phyloP scores from a whole-genome alignment of 2,888 invertebrate genomes.

The Diogma glabrata region DNA sequence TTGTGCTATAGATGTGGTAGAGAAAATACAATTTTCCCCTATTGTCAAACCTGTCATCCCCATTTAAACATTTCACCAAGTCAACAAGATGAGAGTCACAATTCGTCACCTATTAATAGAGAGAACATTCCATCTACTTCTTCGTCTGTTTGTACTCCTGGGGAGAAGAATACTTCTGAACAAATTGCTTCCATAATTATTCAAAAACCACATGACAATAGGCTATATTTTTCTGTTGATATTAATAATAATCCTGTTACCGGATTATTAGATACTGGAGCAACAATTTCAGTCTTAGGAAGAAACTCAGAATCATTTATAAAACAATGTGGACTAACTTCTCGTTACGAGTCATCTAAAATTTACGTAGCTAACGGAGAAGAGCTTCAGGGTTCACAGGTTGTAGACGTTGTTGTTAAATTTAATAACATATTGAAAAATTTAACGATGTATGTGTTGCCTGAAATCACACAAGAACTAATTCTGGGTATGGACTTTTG shows the following conservation, averaged over 20 bases:
- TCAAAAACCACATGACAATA: not conserved
- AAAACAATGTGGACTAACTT: not conserved
- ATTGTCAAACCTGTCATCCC: not conserved
- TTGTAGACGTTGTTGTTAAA: not conserved
- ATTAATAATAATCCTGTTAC: not conserved
- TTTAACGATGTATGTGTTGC: not conserved
- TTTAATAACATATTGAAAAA: not conserved
- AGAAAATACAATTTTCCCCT: not conserved
- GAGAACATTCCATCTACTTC: not conserved
- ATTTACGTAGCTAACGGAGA: not conserved
- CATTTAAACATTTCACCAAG: not conserved
- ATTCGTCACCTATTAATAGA: not conserved
- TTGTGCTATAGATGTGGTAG: constrained; percentile 1
- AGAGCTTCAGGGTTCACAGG: not conserved
- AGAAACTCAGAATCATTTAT: not conserved
- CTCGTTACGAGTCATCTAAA: not conserved
- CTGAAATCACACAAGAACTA: not conserved
- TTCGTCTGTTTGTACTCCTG: no score
- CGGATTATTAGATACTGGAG: not conserved
- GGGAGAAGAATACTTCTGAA: not conserved
- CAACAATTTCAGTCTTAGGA: not conserved
- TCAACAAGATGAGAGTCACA: not conserved
- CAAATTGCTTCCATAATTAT: not conserved
- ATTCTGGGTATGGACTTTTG: not conserved
- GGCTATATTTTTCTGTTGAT: not conserved